Conservation (phyloP, 2,888 invertebrate genomes). For the Lycophotia porphyrea region DNA sequence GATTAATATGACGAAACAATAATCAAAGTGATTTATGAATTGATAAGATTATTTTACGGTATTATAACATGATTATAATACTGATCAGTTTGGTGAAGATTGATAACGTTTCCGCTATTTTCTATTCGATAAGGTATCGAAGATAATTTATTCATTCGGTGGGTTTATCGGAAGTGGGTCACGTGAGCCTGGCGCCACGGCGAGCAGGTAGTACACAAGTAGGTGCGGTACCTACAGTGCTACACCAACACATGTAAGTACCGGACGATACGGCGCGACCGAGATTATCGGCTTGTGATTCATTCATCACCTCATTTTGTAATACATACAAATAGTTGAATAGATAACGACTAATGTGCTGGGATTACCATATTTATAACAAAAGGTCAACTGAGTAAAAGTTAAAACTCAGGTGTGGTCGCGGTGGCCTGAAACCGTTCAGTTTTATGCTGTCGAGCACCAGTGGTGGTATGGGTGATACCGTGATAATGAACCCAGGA, state of each 20-base stretch:
- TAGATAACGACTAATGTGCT: slow-evolving; percentile 42
- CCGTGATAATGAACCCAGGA: neutral
- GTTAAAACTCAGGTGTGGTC: neutral
- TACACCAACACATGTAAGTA: neutral
- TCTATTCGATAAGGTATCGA: slow-evolving; percentile 39
- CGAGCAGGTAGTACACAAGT: slow-evolving; percentile 17
- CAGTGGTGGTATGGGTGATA: too few relatives aligned
- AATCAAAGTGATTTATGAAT: slow-evolving; percentile 18
- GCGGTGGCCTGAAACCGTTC: neutral
- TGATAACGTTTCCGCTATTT: slow-evolving; percentile 45
- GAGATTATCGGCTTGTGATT: slow-evolving; percentile 34
- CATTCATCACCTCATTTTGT: slow-evolving; percentile 33
- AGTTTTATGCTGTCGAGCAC: neutral
- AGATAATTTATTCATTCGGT: slow-evolving; percentile 57
- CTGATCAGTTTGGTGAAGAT: slow-evolving; percentile 27
- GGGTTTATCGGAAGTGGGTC: slow-evolving; percentile 56
- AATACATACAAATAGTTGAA: slow-evolving; percentile 34
- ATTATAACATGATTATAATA: slow-evolving; percentile 11
- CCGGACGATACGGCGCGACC: slow-evolving; percentile 12
- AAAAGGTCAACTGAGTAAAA: slow-evolving; percentile 4
- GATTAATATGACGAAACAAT: slow-evolving; percentile 37
- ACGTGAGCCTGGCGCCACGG: slow-evolving; percentile 42
- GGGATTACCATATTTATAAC: neutral
- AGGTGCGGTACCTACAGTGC: slow-evolving; percentile 41
- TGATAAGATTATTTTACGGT: slow-evolving; percentile 25